Base-by-base conservation (phyloP, 2,797 vertebrate genomes). In the Tokudaia muenninki region DNA sequence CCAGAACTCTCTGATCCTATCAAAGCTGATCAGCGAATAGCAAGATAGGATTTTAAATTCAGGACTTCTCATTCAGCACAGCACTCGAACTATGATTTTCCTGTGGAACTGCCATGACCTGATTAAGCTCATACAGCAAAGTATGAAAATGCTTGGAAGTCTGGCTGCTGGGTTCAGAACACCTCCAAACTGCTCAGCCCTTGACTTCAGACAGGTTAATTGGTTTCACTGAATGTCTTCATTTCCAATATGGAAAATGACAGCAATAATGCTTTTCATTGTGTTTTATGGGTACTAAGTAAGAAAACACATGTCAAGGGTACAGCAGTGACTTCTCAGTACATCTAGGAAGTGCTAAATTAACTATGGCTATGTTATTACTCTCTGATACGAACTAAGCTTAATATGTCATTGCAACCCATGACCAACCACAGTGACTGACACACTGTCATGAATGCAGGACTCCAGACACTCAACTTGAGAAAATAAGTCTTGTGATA, bases 201-300 rank as follows among this genome's bases (percentile, higher is more conserved):
- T 14, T 92, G 83, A 70, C 61, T 37, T 59, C 29, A 37, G 14
- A 13, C 22, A 78, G 72, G 44, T 61, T 87, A 34, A 81, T 47
- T 93, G 81, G n/a, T 26, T 50, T 93, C 74, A 70, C 37, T 34
- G 34, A 95, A 61, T 70, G 79, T 87, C n/a, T 65, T 80, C 17
- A 47, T 61, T 34, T 90, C 13, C 41, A 94, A 93, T 63, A 90
- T 7, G 63, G 63, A 78, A 78, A 41, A 65, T 21, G 65, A 52
- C 19, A 83, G 86, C 17, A 83, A 29, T 3, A 67, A 74, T 5
- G 22, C 63, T 37, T 16, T 72, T 70, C 50, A 47, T 9, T 50
- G 55, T 34, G 21, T 13, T 87, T 34, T 65, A 63, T 78, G 59
- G 90, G 26, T 57, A 37, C 63, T 79, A 67, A 88, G 41, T 52